Evolutionary conservation across 2,797 vertebrate species (phyloP).

Genomic region (Tokudaia muenninki): DNA sequence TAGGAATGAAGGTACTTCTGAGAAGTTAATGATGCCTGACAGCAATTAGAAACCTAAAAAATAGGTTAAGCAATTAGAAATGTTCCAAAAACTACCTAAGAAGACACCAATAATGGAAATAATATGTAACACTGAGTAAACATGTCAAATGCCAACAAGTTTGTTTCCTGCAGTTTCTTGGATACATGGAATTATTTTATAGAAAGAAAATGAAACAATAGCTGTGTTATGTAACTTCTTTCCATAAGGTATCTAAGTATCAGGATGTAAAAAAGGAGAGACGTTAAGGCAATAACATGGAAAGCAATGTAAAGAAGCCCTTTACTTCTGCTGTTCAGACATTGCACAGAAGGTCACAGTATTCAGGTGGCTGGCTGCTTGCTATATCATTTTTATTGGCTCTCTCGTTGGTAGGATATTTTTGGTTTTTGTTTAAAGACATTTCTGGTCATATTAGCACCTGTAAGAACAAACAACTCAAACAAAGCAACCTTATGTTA

Average conservation of each 20-base stretch:
- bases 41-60: conserved; percentile 42
- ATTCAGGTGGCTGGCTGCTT: not conserved
- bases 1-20: not conserved
- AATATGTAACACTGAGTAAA: not conserved
- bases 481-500: conserved; percentile 29
- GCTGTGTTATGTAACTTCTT: not conserved
- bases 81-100: conserved; percentile 3
- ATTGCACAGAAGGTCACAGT: not conserved
- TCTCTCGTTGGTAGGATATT: not conserved
- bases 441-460: conserved; percentile 37
- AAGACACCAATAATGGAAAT: not conserved
- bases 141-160: not conserved
- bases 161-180: not conserved
- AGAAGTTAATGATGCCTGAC: conserved; percentile 41
- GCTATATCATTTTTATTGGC: conserved; percentile 33
- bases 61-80: conserved; percentile 15
- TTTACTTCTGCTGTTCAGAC: not conserved
- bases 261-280: not conserved
- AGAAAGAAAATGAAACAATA: conserved; percentile 22
- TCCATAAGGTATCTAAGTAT: not conserved
- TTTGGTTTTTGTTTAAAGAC: conserved; percentile 27
- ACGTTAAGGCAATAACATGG: not conserved
- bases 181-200: not conserved
- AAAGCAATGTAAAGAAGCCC: not conserved
- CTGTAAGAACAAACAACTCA: not conserved